Base-by-base conservation (phyloP, 2,797 vertebrate species). In the Spinibarbus caldwelli region DNA sequence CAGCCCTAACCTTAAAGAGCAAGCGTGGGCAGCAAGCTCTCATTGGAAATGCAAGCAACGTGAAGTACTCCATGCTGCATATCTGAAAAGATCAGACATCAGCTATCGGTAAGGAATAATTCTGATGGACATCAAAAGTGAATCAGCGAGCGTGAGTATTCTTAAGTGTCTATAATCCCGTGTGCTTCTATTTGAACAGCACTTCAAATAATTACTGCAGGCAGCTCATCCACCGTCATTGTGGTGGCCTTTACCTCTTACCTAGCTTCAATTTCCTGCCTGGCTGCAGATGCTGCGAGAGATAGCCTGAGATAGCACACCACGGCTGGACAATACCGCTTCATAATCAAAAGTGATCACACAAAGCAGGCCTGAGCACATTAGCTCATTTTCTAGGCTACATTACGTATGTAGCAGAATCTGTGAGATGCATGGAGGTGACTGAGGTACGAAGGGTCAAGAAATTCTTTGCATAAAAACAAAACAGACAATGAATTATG, bases 181-280 rank as follows among this genome's bases (percentile, higher is more conserved):
- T 88, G 89, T 88, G 90, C 80, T 89, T 91, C 87, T 89, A 90
- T 93, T 91, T 92, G 91, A 92, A 92, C 85, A 90, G 89, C 90
- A 92, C 91, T 91, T 82, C 83, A 88, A 86, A 88, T 94, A 94
- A 94, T 94, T 93, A 92, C 75, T 85, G 91, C 88, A 80, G 90
- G 90, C 92, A 91, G 90, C 90, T 90, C 92, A 88, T 90, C 90
- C 87, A 90, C 84, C 36, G 88, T 86, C 89, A 87, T 88, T 90
- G 86, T 87, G 91, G 77, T 86, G 88, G 81, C 84, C 88, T 92
- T 90, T 91, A 87, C 82, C 86, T 91, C 86, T 81, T 71, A 89
- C 89, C 89, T 89, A 85, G 87, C 92, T 93, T 93, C 93, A 95
- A 94, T 94, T 95, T 94, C 92, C 91, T 93, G 92, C 90, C 92